These are phyloP conservation scores for Bambusicola thoracicus DNA, from an alignment of 2,113 vertebrate species.

Conservation along the genomic window DNA sequence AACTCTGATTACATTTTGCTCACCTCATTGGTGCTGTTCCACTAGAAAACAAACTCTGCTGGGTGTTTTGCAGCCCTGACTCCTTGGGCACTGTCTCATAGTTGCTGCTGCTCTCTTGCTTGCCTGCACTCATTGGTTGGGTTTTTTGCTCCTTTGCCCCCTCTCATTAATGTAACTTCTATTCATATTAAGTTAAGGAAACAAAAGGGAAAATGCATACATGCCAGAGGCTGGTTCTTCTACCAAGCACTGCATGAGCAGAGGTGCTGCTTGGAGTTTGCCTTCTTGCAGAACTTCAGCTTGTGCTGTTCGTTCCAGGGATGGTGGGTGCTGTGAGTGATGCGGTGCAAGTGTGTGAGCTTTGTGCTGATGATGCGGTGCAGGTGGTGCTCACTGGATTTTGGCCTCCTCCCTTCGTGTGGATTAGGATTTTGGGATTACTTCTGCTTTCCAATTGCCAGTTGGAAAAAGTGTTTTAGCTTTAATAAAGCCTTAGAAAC, in stretches of 20 bases:
- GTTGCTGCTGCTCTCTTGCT: not conserved
- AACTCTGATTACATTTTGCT: not conserved
- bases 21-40: not conserved
- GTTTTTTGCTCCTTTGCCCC: not conserved
- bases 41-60: not conserved
- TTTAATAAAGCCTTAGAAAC: not conserved
- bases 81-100: not conserved
- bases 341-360: not conserved
- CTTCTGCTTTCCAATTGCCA: not conserved
- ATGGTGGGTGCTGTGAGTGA: no score
- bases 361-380: not conserved
- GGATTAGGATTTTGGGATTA: not conserved
- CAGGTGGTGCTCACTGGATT: not conserved
- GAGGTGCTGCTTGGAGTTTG: not conserved
- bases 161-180: not conserved
- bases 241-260: no score
- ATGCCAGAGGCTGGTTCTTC: not conserved
- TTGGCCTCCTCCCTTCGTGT: not conserved
- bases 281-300: not conserved
- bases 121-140: fast-evolving
- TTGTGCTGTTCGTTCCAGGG: not conserved
- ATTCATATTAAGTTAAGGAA: not conserved
- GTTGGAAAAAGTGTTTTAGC: not conserved
- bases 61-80: not conserved
- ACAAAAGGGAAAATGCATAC: not conserved